These are phyloP conservation scores for Nasonia giraulti DNA, from an alignment of 1,140 invertebrate species.

Conservation along the genomic window DNA sequence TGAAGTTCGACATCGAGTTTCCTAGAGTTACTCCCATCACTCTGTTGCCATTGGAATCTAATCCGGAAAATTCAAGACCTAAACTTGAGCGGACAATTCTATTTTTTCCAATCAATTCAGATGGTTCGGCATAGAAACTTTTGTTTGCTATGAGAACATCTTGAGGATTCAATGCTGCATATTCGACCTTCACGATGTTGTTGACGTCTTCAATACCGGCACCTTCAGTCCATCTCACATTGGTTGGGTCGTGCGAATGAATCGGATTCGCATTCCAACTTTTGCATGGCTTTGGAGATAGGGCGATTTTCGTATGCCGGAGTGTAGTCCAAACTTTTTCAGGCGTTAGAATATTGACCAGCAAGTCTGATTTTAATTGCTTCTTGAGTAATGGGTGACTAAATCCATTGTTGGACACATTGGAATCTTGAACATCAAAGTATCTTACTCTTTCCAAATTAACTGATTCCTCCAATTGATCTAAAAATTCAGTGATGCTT, in stretches of 20 bases:
- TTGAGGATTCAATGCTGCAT: constrained; percentile 81
- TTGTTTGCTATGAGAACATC: constrained; percentile 83
- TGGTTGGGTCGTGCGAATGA: constrained; percentile 86
- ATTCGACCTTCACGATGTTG: constrained; percentile 72
- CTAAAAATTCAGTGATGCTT: constrained; percentile 83
- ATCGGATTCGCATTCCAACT: constrained; percentile 86
- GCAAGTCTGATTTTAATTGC: constrained; percentile 81
- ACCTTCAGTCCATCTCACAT: constrained; percentile 85
- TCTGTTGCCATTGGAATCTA: constrained; percentile 72
- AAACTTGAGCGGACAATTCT: constrained; percentile 78
- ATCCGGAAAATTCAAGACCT: constrained; percentile 83
- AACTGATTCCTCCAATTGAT: constrained; percentile 80
- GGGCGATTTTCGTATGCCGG: constrained; percentile 77
- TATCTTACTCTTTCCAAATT: constrained; percentile 76
- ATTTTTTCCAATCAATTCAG: constrained; percentile 74
- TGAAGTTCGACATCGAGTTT: constrained; percentile 88
- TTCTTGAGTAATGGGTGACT: constrained; percentile 76
- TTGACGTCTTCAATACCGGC: constrained; percentile 61
- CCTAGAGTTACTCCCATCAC: constrained; percentile 84
- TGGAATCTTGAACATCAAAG: constrained; percentile 76
- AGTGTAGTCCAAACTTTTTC: constrained; percentile 85
- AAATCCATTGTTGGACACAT: constrained; percentile 76
- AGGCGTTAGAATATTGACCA: constrained; percentile 80
- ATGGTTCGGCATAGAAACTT: constrained; percentile 82
- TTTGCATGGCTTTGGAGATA: constrained; percentile 70